These are phyloP conservation scores for Threskiornis aethiopicus DNA, from an alignment of 2,797 vertebrate genomes.

Conservation along the genomic window DNA sequence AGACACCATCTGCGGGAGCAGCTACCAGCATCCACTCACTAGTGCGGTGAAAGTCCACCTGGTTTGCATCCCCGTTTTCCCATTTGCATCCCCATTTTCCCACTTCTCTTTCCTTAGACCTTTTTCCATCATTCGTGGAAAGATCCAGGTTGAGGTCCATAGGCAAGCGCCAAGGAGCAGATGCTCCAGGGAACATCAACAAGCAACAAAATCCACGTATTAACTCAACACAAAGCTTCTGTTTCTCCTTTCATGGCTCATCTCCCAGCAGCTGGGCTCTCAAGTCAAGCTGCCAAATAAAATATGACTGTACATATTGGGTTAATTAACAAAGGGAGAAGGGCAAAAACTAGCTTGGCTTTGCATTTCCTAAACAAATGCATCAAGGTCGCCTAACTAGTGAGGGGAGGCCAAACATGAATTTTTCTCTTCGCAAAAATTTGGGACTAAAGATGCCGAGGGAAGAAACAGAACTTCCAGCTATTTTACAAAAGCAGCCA, in stretches of 20 bases:
- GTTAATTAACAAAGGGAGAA: slow-evolving; percentile 21
- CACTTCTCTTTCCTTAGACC: neutral
- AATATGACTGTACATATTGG: neutral
- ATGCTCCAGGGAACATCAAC: neutral
- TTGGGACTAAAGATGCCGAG: neutral
- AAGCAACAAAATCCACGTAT: neutral
- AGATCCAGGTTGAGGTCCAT: neutral
- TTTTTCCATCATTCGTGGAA: neutral
- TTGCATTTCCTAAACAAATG: neutral
- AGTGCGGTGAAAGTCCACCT: fast-evolving
- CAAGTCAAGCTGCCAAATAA: slow-evolving; percentile 1
- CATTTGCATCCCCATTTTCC: neutral
- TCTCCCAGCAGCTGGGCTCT: slow-evolving; percentile 35
- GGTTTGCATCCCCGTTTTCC: fast-evolving
- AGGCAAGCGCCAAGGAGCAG: neutral
- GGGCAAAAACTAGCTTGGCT: neutral
- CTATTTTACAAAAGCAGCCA: neutral
- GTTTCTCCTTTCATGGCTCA: slow-evolving; percentile 3
- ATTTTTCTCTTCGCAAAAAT: fast-evolving
- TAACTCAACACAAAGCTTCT: slow-evolving; percentile 1
- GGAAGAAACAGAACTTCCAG: neutral
- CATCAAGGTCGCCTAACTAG: neutral
- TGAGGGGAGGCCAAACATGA: neutral
- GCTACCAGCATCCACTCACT: neutral
- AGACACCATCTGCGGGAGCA: fast-evolving